Conservation (phyloP, 1,140 invertebrate genomes). For the Brachionus calyciflorus region DNA sequence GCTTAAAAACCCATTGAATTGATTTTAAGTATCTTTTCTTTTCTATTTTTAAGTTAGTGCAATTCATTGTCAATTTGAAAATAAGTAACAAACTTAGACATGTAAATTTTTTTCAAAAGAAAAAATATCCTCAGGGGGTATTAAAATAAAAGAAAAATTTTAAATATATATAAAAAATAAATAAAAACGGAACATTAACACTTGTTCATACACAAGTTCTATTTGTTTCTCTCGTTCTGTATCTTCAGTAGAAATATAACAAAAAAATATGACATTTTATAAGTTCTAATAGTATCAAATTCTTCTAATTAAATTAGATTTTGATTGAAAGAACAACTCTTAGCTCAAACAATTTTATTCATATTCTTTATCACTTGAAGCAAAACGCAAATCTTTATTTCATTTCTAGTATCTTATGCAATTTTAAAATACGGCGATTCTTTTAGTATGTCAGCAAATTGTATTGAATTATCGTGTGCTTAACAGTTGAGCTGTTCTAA, state of each 20-base stretch:
- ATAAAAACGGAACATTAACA: constrained; percentile 43
- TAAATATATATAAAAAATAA: background rate
- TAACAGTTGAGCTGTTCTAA: constrained; percentile 16
- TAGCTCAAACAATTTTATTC: too few relatives aligned
- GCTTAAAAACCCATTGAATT: too few relatives aligned
- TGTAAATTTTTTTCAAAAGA: constrained; percentile 31
- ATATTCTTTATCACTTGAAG: background rate
- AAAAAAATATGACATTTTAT: constrained; percentile 16
- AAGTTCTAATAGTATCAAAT: background rate
- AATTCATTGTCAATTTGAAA: background rate
- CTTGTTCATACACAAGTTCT: background rate
- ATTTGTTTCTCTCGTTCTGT: too few relatives aligned
- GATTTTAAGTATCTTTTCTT: too few relatives aligned
- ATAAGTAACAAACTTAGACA: constrained; percentile 36
- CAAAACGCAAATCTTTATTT: background rate
- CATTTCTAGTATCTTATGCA: background rate
- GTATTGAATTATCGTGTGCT: background rate
- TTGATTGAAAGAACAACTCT: constrained; percentile 13
- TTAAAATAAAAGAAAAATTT: background rate
- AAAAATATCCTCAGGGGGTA: constrained; percentile 18
- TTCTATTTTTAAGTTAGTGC: too few relatives aligned
- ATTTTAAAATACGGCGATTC: background rate
- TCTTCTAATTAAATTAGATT: constrained; percentile 21
- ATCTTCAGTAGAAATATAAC: too few relatives aligned
- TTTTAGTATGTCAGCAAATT: background rate